A percentile compares a stretch with the other conserved stretches of the same genome.
These are phyloP conservation scores for Daboia siamensis DNA, from an alignment of 2,113 vertebrate genomes.

Conservation along the genomic window DNA sequence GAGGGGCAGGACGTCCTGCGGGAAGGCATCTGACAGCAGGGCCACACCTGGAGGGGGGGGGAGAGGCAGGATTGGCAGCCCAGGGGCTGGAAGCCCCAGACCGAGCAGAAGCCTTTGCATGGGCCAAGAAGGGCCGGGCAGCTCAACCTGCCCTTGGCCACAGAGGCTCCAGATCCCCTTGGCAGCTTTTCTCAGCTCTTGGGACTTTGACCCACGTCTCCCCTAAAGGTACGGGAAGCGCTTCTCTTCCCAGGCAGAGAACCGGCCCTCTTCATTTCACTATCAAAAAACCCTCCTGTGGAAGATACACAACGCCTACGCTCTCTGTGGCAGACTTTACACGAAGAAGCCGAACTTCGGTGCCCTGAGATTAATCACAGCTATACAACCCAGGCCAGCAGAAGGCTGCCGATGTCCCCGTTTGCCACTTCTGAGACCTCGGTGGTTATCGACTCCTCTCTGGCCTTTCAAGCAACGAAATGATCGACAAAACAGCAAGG, in stretches of 20 bases:
- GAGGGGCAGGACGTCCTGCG: conserved; percentile 77
- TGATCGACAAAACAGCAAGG: background rate
- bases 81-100: no score
- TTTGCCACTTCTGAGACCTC: background rate
- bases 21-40: conserved; percentile 79
- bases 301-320: background rate
- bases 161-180: background rate
- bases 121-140: no score
- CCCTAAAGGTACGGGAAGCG: background rate
- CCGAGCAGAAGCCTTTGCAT: background rate
- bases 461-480: background rate
- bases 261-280: background rate
- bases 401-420: rapidly evolving
- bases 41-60: conserved; percentile 71
- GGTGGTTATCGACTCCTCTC: background rate
- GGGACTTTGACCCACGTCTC: background rate
- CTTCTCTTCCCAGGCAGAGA: background rate
- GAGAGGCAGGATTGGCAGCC: background rate
- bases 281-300: no score
- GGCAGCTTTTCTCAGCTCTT: background rate
- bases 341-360: background rate
- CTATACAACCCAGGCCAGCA: background rate
- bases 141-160: no score
- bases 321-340: no score
- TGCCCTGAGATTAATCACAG: background rate